phyloP scores from a whole-genome alignment of 1,140 invertebrate genomes.

The Pseudachorutes palmiensis region DNA sequence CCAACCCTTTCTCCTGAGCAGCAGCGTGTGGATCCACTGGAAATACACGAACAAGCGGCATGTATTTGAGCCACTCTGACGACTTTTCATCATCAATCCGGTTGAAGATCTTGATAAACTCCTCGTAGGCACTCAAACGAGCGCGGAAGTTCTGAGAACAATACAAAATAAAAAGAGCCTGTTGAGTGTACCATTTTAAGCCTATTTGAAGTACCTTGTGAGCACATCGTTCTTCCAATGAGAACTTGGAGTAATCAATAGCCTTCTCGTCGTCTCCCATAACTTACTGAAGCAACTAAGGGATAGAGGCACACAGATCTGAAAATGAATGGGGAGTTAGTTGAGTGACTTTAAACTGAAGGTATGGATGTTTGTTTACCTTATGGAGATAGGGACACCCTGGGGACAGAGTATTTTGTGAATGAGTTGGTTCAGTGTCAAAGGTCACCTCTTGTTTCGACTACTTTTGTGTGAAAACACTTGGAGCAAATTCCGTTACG shows the following conservation, averaged over 20 bases:
- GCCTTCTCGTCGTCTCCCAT: constrained; percentile 63
- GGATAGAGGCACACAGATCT: neutral
- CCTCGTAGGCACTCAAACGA: constrained; percentile 84
- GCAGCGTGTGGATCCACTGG: constrained; percentile 88
- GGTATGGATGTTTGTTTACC: no score
- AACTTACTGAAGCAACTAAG: neutral
- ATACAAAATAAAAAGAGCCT: constrained; percentile 18
- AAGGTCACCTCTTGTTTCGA: no score
- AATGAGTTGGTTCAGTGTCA: no score
- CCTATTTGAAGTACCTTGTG: constrained; percentile 60
- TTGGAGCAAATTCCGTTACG: no score
- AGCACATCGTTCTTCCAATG: constrained; percentile 79
- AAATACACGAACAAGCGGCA: constrained; percentile 90
- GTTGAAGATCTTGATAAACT: constrained; percentile 77
- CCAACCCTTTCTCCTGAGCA: constrained; percentile 91
- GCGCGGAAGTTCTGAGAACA: constrained; percentile 76
- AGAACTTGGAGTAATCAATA: constrained; percentile 82
- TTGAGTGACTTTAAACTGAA: no score
- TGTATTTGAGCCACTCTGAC: constrained; percentile 83
- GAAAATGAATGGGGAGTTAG: no score
- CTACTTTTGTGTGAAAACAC: no score
- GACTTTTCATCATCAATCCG: constrained; percentile 84
- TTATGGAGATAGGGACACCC: no score
- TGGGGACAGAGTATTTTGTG: no score
- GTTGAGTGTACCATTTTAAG: neutral